A percentile compares a stretch with the other conserved stretches of the same genome.
Conservation (phyloP, 2,888 invertebrate species). For the Pristionchus arcanus region DNA sequence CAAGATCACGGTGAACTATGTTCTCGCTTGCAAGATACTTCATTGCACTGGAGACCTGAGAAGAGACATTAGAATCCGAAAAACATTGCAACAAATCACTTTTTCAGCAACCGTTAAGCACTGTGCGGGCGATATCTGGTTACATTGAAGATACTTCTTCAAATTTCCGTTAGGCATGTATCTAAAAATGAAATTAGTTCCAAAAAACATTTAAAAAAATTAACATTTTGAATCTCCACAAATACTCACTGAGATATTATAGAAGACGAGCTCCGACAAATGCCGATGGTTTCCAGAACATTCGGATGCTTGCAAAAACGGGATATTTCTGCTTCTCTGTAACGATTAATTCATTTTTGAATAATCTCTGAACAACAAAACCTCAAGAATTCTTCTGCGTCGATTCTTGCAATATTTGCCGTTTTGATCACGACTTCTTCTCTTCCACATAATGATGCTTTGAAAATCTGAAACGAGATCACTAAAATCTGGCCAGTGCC, state of each 20-base stretch:
- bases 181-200: neutral
- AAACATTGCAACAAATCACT: neutral
- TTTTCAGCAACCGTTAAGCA: neutral
- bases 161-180: neutral
- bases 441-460: neutral
- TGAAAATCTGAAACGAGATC: neutral
- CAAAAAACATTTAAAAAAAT: neutral
- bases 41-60: neutral
- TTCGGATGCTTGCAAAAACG: neutral
- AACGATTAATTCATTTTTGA: neutral
- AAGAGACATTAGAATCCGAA: neutral
- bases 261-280: neutral
- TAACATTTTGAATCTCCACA: too few species aligned
- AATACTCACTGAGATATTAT: neutral
- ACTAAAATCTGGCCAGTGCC: too few species aligned
- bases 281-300: neutral
- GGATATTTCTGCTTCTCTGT: neutral
- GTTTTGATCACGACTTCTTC: neutral
- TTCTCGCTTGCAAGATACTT: neutral
- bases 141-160: neutral
- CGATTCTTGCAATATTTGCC: neutral
- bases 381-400: neutral
- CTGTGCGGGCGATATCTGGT: neutral
- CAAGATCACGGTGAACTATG: neutral
- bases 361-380: neutral